Evolutionary conservation across 2,113 vertebrate species (phyloP).

Genomic region (Felis chaus): DNA sequence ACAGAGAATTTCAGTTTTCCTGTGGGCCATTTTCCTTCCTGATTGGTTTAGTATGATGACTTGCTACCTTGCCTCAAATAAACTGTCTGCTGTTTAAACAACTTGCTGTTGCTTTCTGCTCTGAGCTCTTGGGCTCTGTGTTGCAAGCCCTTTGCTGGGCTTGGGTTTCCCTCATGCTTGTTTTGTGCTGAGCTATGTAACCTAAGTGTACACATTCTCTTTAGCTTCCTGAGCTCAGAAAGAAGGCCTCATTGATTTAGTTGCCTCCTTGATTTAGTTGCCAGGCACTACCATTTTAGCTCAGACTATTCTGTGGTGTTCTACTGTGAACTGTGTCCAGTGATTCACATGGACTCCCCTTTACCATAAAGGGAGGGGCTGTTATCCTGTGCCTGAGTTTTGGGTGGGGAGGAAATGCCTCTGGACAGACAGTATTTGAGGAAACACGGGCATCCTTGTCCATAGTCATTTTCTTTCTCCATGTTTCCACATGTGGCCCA

Average conservation of each 20-base stretch:
- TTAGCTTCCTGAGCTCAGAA: not conserved
- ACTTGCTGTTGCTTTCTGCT: not conserved
- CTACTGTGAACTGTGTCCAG: not conserved
- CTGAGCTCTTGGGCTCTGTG: not conserved
- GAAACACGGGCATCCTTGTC: not conserved
- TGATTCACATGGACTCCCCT: not conserved
- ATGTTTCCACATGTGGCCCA: not conserved
- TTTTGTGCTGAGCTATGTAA: not conserved
- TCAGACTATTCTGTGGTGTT: not conserved
- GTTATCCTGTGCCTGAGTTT: not conserved
- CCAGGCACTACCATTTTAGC: not conserved
- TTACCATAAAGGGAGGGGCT: not conserved
- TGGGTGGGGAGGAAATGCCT: slow-evolving; percentile 2
- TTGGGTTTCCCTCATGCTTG: not conserved
- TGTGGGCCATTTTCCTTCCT: not conserved
- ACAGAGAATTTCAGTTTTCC: not conserved
- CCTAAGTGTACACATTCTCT: not conserved
- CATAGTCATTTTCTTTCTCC: not conserved
- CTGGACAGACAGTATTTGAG: not conserved
- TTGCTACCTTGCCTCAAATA: not conserved
- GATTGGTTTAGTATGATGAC: not conserved
- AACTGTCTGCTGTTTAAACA: not conserved
- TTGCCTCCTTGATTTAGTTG: not conserved
- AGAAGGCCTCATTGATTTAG: not conserved
- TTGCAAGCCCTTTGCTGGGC: not conserved